phyloP scores from a whole-genome alignment of 2,113 vertebrate genomes.

The Phylloscopus whistleri region DNA sequence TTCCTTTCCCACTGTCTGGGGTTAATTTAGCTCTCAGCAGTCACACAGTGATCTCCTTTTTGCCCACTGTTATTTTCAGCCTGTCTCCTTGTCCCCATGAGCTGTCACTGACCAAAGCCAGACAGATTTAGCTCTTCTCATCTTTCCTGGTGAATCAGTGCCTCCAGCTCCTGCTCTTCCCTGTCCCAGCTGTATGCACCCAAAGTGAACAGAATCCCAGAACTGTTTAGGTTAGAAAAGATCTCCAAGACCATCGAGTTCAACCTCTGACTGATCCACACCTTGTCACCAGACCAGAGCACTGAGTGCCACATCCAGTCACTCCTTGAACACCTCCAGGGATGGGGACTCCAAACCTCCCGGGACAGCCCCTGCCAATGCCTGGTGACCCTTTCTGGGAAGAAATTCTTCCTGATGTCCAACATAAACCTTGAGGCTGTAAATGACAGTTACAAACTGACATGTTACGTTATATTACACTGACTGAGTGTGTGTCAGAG shows the following conservation, averaged over 20 bases:
- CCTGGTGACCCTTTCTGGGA: not conserved
- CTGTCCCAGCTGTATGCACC: not conserved
- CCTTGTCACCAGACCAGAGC: not conserved
- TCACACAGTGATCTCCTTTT: not conserved
- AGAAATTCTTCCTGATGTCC: not conserved
- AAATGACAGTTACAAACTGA: not conserved
- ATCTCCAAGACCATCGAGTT: not conserved
- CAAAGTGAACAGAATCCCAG: not conserved
- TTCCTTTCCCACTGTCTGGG: not conserved
- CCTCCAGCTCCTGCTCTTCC: not conserved
- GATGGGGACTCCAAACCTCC: not conserved
- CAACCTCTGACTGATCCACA: not conserved
- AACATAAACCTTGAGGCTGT: rapidly evolving
- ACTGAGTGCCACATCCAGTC: not conserved
- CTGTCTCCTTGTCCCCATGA: not conserved
- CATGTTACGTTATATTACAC: rapidly evolving
- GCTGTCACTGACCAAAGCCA: not conserved
- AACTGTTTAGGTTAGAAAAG: not conserved
- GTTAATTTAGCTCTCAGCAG: not conserved
- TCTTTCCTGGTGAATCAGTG: conserved; percentile 5
- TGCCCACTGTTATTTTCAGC: conserved; percentile 2
- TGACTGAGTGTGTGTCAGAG: not conserved
- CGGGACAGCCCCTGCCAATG: not conserved
- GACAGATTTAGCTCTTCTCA: conserved; percentile 46
- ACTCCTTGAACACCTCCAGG: not conserved